Evolutionary conservation across 2,888 invertebrate genomes (phyloP).

Genomic region (Dysmachus trigonus): DNA sequence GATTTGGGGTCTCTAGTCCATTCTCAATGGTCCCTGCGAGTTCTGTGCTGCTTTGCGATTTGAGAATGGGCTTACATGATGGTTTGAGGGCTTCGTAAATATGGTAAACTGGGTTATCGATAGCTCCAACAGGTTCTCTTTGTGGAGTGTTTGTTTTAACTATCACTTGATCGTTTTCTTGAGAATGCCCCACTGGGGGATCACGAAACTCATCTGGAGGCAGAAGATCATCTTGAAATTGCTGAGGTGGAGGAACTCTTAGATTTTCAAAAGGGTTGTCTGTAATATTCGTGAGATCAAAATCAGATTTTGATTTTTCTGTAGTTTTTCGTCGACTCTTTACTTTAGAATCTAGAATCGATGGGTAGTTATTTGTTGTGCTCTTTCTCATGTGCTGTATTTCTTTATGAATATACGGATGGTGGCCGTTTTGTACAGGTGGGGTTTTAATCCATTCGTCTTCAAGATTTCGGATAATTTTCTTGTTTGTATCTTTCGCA

Average conservation of each 20-base stretch:
- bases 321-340: constrained; percentile 53
- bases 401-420: constrained; percentile 68
- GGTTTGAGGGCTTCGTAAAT: constrained; percentile 76
- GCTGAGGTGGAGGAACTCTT: constrained; percentile 80
- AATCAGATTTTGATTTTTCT: constrained; percentile 70
- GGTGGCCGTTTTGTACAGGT: constrained; percentile 57
- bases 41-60: constrained; percentile 70
- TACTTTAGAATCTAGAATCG: constrained; percentile 66
- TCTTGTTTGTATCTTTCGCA: constrained; percentile 54
- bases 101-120: constrained; percentile 83
- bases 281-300: constrained; percentile 68
- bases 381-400: constrained; percentile 56
- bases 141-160: background rate
- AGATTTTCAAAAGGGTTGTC: constrained; percentile 76
- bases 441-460: constrained; percentile 52
- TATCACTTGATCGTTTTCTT: constrained; percentile 50
- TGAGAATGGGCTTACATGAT: constrained; percentile 62
- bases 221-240: constrained; percentile 82
- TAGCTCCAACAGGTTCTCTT: constrained; percentile 57
- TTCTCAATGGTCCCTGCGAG: constrained; percentile 61
- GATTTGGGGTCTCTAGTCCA: constrained; percentile 59
- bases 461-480: constrained; percentile 53
- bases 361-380: constrained; percentile 56
- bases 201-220: constrained; percentile 78
- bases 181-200: constrained; percentile 61